Conservation (phyloP, 2,888 invertebrate genomes). For the Lepidocyrtinus sp. region DNA sequence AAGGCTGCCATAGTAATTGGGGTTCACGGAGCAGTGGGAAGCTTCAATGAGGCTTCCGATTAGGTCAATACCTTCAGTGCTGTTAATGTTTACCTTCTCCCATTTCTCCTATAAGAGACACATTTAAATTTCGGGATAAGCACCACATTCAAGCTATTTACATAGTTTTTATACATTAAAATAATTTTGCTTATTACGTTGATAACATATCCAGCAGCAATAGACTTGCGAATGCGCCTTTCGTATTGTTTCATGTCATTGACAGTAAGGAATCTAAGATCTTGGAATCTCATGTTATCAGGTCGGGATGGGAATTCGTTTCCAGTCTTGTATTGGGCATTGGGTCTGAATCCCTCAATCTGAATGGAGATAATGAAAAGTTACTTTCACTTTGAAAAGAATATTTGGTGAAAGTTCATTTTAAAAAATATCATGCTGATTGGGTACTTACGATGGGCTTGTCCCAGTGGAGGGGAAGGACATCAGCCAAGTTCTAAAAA, state of each 20-base stretch:
- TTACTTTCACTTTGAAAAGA: too few relatives aligned
- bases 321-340: slow-evolving; percentile 60
- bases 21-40: slow-evolving; percentile 65
- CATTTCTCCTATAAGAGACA: slow-evolving; percentile 46
- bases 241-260: slow-evolving; percentile 73
- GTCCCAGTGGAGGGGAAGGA: slow-evolving; percentile 68
- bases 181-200: too few relatives aligned
- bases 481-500: slow-evolving; percentile 55
- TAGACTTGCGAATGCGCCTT: slow-evolving; percentile 76
- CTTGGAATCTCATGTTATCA: slow-evolving; percentile 70
- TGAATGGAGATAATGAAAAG: too few relatives aligned
- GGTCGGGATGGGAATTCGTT: slow-evolving; percentile 67
- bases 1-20: slow-evolving; percentile 70
- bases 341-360: slow-evolving; percentile 61
- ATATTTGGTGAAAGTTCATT: too few relatives aligned
- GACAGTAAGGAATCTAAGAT: slow-evolving; percentile 67
- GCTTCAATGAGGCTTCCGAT: slow-evolving; percentile 68
- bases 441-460: slow-evolving; percentile 51
- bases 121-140: too few relatives aligned
- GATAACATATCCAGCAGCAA: slow-evolving; percentile 75
- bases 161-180: neutral
- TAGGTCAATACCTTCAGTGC: slow-evolving; percentile 64
- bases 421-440: too few relatives aligned
- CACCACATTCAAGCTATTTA: neutral
- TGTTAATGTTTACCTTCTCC: slow-evolving; percentile 56